Base-by-base conservation (phyloP, 92 coral and sea anemone species). In the Paragorgia papillata region DNA sequence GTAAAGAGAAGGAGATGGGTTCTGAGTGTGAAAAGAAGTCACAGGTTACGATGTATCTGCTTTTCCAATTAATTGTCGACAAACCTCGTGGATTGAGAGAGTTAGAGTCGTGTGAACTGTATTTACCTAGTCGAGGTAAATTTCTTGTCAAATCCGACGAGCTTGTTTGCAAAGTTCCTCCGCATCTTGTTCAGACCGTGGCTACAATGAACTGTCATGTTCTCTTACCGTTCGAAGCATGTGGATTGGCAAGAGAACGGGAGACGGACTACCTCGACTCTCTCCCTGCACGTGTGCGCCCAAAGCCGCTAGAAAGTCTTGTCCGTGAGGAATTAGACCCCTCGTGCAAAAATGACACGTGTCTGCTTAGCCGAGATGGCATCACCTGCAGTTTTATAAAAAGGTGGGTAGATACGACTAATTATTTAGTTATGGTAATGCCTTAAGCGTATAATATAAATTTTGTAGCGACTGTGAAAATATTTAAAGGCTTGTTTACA, bases 11-110 rank as follows among this genome's bases (percentile, higher is more conserved):
- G 66, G 90, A 66, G 81, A 86, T 93, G 91, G 89, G 89, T 61
- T 89, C 91, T 2, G 91, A 93, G 54, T 91, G 88, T 69, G 84
- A 91, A 63, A 75, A 85, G 51, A 89, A 91, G 9, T 94, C 93
- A 32, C 69, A 91, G 67, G 67, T 73, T 53, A 97, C 97, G 9
- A 88, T 92, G 33, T 89, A 84, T 84, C 87, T 92, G 22, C 80
- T 93, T 55, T 93, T 93, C 29, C 25, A 68, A 17, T 68, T 68
- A 49, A n/a, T n/a, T n/a, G 41, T 29, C 19, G 40, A 24, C 37
- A 57, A 68, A 15, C 12, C 31, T 25, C 7, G 53, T 6, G 15
- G 15, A n/a, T 9, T 46, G 14, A 2, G 15, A n/a, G 7, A 6
- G 15, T 46, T 15, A n/a, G n/a, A 46, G 6, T 48, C 62, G 13